Base-by-base conservation (phyloP, 2,113 vertebrate genomes). In the Perca fluviatilis region DNA sequence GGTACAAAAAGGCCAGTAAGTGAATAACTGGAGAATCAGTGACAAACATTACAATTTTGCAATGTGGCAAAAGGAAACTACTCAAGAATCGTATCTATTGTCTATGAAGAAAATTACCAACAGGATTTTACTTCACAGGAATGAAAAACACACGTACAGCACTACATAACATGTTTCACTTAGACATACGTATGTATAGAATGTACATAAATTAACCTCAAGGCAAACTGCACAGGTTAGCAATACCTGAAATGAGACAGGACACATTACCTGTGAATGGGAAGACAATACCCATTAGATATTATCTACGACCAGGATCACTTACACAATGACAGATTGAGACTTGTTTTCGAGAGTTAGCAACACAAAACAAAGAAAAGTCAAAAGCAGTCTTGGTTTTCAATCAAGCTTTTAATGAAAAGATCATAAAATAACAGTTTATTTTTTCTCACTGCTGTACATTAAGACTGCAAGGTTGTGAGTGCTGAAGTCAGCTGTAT, bases 401-500 rank as follows among this genome's bases (percentile, higher is more conserved):
- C 96, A 96, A 97, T 97, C 97, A 98, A 98, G 96, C 97, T 98
- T 99, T 99, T 99, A 99, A 98, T 99, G 97, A 98, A 99, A 98
- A 98, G 98, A 97, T 98, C 97, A 97, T 98, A 99, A 99, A 99
- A 98, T 98, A 99, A 98, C 97, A 97, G 97, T 98, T 98, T 95
- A 84, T 95, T 93, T 91, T 94, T 97, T 89, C 94, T 97, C 95
- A 96, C 97, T 95, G 96, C 97, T 99, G 97, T 99, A 99, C 97
- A 99, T 99, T 99, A 99, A 99, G 98, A 99, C 98, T 98, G 98
- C 96, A 97, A 97, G 95, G 96, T 97, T 97, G 96, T 97, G 97
- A 97, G 96, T 95, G 97, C 97, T 97, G 97, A 97, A 95, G 95
- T 96, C 96, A 97, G 96, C 95, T 93, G 94, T 94, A 91, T 90